Percentiles rank a stretch among this genome's conserved stretches.
These are phyloP conservation scores for Drosophila santomea DNA, from an alignment of 1,140 invertebrate genomes.

Conservation along the genomic window DNA sequence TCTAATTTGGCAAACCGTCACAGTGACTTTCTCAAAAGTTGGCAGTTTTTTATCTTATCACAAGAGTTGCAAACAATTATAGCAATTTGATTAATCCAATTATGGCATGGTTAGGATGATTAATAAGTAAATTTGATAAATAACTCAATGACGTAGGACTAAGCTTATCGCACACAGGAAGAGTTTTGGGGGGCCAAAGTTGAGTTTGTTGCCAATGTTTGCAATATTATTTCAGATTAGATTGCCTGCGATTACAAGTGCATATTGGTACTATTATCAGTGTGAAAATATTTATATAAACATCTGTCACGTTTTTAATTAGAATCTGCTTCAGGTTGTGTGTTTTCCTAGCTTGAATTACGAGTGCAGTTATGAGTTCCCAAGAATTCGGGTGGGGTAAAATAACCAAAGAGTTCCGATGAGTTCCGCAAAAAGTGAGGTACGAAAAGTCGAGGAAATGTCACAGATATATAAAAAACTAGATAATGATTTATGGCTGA, in stretches of 20 bases:
- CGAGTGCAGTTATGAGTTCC: conserved; percentile 12
- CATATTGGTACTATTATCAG: conserved; percentile 33
- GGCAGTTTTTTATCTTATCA: conserved; percentile 21
- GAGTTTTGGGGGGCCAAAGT: conserved; percentile 12
- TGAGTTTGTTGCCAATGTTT: conserved; percentile 40
- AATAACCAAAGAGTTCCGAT: conserved; percentile 8
- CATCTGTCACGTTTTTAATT: conserved; percentile 63
- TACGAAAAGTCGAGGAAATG: conserved; percentile 13
- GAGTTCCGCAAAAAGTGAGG: conserved; percentile 10
- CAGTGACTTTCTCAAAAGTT: background rate
- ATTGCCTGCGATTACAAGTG: conserved; percentile 43
- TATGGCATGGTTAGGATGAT: conserved; percentile 9
- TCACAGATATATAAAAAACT: conserved; percentile 9
- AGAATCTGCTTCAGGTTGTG: conserved; percentile 37
- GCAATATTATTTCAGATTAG: conserved; percentile 50
- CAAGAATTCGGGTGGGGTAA: conserved; percentile 9
- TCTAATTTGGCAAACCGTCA: conserved; percentile 12
- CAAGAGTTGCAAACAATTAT: conserved; percentile 3
- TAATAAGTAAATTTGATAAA: conserved; percentile 1
- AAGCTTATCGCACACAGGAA: conserved; percentile 17
- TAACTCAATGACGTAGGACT: conserved; percentile 26
- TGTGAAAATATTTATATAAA: conserved; percentile 44
- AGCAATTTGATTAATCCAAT: conserved; percentile 26
- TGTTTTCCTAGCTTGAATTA: conserved; percentile 42
- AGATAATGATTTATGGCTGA: conserved; percentile 35